Percentiles rank a stretch among this genome's conserved stretches.
phyloP scores from a whole-genome alignment of 30 jellyfish, hydroid and myxozoan genomes.

The Catostylus mosaicus region DNA sequence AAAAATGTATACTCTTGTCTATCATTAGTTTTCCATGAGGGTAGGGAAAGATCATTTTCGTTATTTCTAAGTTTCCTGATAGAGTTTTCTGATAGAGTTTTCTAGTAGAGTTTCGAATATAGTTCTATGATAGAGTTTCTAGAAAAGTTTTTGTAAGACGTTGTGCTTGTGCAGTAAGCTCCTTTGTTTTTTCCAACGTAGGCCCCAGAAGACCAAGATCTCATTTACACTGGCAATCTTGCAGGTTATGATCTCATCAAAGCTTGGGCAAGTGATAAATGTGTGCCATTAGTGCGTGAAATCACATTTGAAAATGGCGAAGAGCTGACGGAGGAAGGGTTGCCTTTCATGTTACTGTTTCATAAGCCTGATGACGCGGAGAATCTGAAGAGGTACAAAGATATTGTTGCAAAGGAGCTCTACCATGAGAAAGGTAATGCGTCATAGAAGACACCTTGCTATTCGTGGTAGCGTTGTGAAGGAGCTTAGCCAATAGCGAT shows the following conservation, averaged over 20 bases:
- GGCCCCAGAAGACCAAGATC: slow-evolving; percentile 89
- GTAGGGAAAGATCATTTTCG: no score
- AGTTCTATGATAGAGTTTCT: no score
- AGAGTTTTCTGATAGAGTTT: no score
- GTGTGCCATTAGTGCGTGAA: slow-evolving; percentile 95
- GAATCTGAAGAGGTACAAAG: slow-evolving; percentile 72
- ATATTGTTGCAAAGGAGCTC: slow-evolving; percentile 80
- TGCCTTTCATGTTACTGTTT: slow-evolving; percentile 93
- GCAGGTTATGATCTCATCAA: slow-evolving; percentile 56
- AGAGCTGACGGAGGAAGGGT: slow-evolving; percentile 98
- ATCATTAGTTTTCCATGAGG: no score
- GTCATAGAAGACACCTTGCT: neutral
- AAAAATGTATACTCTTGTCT: no score
- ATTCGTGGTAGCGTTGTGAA: no score
- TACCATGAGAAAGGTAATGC: slow-evolving; percentile 78
- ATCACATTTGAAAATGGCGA: slow-evolving; percentile 99
- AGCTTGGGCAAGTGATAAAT: slow-evolving; percentile 94
- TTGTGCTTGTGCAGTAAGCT: no score
- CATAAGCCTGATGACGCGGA: slow-evolving; percentile 83
- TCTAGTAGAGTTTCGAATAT: no score
- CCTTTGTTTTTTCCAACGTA: slow-evolving; percentile 11
- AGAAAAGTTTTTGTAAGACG: no score
- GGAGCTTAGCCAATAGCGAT: no score
- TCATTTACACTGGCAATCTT: slow-evolving; percentile 70
- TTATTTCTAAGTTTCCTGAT: no score